phyloP scores from a whole-genome alignment of 2,888 invertebrate genomes.

The Parascotia fuliginaria region DNA sequence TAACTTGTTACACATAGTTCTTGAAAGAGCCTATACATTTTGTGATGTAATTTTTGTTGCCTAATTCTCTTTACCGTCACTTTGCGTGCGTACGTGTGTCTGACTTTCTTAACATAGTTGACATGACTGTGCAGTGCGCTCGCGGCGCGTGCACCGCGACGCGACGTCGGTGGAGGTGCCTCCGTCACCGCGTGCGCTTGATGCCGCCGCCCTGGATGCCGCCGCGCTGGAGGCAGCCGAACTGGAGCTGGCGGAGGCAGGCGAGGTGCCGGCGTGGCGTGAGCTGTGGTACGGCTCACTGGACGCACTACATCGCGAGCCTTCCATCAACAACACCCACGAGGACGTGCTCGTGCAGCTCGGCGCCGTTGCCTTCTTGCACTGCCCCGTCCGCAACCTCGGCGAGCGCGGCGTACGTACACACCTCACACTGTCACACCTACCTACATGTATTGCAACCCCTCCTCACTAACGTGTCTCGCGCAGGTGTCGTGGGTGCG shows the following conservation, averaged over 20 bases:
- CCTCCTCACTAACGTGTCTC: too few species aligned
- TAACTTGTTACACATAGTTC: too few species aligned
- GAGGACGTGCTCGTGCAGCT: slow-evolving; percentile 91
- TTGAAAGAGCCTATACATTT: too few species aligned
- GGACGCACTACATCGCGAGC: slow-evolving; percentile 74
- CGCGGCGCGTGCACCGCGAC: slow-evolving; percentile 33
- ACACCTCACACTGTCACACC: slow-evolving; percentile 4
- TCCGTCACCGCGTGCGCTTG: too few species aligned
- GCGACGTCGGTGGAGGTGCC: slow-evolving; percentile 22
- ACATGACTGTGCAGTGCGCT: slow-evolving; percentile 16
- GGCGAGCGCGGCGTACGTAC: slow-evolving; percentile 89
- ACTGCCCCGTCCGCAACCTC: slow-evolving; percentile 91
- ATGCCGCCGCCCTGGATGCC: slow-evolving; percentile 19
- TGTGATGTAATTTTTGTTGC: too few species aligned
- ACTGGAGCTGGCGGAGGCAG: slow-evolving; percentile 55
- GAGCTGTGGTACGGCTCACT: slow-evolving; percentile 86
- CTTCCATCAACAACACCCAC: slow-evolving; percentile 89
- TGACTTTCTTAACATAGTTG: too few species aligned
- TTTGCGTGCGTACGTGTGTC: too few species aligned
- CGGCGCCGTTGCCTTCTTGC: slow-evolving; percentile 92
- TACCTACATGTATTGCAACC: too few species aligned
- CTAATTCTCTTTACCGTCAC: too few species aligned
- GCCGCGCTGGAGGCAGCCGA: slow-evolving; percentile 35
- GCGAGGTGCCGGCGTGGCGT: slow-evolving; percentile 85
- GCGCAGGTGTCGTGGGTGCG: slow-evolving; percentile 96